Conservation (phyloP, 2,888 invertebrate genomes). For the Synergus gifuensis region DNA sequence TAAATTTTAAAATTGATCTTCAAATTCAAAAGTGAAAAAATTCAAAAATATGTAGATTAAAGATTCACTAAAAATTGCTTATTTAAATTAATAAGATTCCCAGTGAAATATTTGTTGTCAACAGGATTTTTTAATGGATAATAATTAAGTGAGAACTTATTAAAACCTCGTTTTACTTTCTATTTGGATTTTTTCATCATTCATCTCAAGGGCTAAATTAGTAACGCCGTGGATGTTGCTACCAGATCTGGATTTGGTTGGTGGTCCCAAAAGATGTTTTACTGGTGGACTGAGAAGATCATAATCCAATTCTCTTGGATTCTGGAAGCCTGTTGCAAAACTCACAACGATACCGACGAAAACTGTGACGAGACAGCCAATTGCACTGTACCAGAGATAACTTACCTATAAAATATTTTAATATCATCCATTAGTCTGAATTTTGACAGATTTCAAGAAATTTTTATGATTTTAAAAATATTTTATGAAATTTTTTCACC, state of each 20-base stretch:
- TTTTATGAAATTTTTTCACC: too few species aligned
- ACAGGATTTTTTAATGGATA: background rate
- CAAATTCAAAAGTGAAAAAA: background rate
- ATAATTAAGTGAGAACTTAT: constrained; percentile 41
- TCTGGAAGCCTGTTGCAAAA: constrained; percentile 82
- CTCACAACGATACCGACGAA: constrained; percentile 87
- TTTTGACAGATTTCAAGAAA: too few species aligned
- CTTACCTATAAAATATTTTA: constrained; percentile 65
- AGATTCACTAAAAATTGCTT: background rate
- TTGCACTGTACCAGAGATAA: constrained; percentile 93
- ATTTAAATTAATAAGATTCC: background rate
- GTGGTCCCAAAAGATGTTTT: constrained; percentile 77
- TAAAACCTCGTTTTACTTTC: constrained; percentile 56
- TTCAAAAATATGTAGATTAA: background rate
- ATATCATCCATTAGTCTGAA: background rate
- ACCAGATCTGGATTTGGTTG: constrained; percentile 59
- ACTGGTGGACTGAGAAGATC: constrained; percentile 85
- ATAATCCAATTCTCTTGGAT: constrained; percentile 83
- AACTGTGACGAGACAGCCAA: constrained; percentile 87
- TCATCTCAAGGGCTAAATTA: constrained; percentile 71
- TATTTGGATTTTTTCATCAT: constrained; percentile 67
- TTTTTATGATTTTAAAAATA: too few species aligned
- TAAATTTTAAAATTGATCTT: background rate
- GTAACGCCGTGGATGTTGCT: constrained; percentile 67
- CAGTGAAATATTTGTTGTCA: background rate